A percentile compares a stretch with the other conserved stretches of the same genome.
Evolutionary conservation across 2,113 vertebrate species (phyloP).

Genomic region (Bufo bufo): DNA sequence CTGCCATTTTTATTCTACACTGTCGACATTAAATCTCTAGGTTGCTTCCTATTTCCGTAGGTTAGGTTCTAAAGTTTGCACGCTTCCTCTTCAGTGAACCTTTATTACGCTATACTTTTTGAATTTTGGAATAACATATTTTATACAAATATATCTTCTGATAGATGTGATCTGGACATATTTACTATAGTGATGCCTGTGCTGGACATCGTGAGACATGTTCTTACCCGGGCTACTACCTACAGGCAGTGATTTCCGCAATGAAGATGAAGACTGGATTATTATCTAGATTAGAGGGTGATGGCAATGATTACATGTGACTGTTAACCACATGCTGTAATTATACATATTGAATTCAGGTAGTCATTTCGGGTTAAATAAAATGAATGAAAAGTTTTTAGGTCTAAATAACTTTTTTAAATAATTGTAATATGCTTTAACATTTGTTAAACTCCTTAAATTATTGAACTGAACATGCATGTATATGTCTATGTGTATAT

Average conservation of each 20-base stretch:
- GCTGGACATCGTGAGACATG: background rate
- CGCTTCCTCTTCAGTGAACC: no score
- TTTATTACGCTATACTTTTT: no score
- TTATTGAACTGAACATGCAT: background rate
- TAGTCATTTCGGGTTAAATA: background rate
- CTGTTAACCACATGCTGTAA: background rate
- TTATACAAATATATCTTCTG: no score
- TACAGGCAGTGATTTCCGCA: background rate
- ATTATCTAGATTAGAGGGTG: background rate
- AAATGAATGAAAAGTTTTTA: background rate
- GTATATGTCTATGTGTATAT: background rate
- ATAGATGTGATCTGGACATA: no score
- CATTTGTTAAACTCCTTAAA: background rate
- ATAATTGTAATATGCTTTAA: background rate
- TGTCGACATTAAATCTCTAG: no score
- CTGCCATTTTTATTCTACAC: no score
- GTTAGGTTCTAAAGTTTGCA: no score
- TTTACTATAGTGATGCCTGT: background rate
- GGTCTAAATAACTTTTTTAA: background rate
- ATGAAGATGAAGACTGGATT: background rate
- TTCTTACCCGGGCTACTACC: background rate
- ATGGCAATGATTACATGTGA: background rate
- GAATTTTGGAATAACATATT: background rate
- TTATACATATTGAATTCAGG: background rate
- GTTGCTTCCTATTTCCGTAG: no score